Base-by-base conservation (phyloP, 1,140 invertebrate species). In the Sesamia nonagrioides region DNA sequence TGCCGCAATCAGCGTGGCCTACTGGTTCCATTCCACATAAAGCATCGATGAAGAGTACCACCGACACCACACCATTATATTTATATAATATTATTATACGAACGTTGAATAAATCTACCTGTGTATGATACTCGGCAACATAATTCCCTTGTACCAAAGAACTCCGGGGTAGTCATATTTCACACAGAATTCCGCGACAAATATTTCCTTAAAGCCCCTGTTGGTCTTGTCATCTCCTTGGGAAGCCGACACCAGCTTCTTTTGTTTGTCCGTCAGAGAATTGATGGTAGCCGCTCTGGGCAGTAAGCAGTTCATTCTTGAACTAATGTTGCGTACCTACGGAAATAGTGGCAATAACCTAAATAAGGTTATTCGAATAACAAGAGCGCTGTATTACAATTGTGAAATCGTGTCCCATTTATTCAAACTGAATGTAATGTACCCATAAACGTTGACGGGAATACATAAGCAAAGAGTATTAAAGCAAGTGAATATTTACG, bases 251-350 rank as follows among this genome's bases (percentile, higher is more conserved):
- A 80, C 63, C 9, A 69, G 21, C 7, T 76, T 80, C 72, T 15
- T 58, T 27, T 80, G 78, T 15, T 80, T 80, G 42, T 80, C 78
- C 27, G 72, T 75, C 18, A 80, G 50, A 0, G 72, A 7, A 4
- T 71, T 75, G 13, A 80, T 75, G 0, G 78, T 80, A 1, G 78
- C 78, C 13, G 72, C 78, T 58, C 78, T 68, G 13, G 78, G 78
- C 42, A 80, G 37, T 11, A 80, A 17, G 45, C 78, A 80, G 54
- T 80, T 80, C 78, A 80, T 80, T n/a, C 78, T 61, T 17, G 78
- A 80, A 13, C 54, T 80, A 48, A 80, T 80, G 15, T 76, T 75
- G 50, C 40, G 18, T 5, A 80, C 78, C 78, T 80, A 5, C 8
- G 17, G 50, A 54, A 54, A 27, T 27, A 27, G 27, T 27, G 27